A percentile compares a stretch with the other conserved stretches of the same genome.
phyloP scores from a whole-genome alignment of 2,113 vertebrate genomes.

The Gymnogyps californianus region DNA sequence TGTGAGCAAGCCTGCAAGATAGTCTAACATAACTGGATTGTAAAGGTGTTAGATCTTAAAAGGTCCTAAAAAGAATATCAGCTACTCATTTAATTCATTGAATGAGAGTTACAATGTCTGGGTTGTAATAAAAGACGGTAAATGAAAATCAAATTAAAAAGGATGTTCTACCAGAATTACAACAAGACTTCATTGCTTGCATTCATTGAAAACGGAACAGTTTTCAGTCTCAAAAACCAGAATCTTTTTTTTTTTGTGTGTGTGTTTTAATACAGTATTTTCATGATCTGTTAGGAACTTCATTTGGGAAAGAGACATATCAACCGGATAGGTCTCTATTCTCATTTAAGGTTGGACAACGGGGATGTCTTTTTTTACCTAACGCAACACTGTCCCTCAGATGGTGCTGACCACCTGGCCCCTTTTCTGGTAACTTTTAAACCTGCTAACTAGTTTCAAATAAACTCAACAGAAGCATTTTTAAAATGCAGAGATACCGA shows the following conservation, averaged over 20 bases:
- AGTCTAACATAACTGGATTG: not conserved
- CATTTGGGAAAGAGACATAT: not conserved
- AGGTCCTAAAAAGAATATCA: not conserved
- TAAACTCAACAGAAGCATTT: not conserved
- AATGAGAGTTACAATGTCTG: not conserved
- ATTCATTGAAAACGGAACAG: not conserved
- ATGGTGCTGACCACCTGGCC: not conserved
- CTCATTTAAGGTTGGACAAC: not conserved
- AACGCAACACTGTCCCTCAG: not conserved
- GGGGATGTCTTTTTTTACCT: not conserved
- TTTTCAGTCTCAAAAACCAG: not conserved
- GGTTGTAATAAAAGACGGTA: not conserved
- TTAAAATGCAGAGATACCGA: not conserved
- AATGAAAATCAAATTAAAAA: not conserved
- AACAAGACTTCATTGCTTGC: not conserved
- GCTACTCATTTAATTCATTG: not conserved
- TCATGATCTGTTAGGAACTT: not conserved
- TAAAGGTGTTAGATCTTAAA: not conserved
- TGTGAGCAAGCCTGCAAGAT: not conserved
- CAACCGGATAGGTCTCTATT: fast-evolving
- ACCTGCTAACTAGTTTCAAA: not conserved
- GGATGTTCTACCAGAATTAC: not conserved
- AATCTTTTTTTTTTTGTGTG: not conserved
- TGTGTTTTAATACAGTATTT: not conserved
- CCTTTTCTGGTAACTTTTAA: not conserved